Percentiles rank a stretch among this genome's conserved stretches.
These are phyloP conservation scores for Icerya purchasi DNA, from an alignment of 2,888 invertebrate species.

Conservation along the genomic window DNA sequence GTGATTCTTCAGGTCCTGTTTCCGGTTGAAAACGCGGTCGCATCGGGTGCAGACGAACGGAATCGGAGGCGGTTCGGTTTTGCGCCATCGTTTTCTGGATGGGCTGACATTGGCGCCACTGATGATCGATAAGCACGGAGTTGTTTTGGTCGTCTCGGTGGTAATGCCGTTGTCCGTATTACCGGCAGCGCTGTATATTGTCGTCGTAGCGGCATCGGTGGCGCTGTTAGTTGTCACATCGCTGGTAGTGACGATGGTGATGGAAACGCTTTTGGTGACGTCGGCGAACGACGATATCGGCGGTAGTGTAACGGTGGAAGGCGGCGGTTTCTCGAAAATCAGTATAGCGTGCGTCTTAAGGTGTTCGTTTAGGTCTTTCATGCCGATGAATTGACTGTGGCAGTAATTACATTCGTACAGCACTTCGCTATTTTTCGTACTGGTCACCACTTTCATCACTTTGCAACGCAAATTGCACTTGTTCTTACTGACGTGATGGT, in stretches of 20 bases:
- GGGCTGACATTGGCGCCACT: not conserved
- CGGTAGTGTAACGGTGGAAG: not conserved
- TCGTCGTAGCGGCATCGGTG: not conserved
- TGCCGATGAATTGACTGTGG: not conserved
- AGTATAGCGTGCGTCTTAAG: not conserved
- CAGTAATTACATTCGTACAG: not conserved
- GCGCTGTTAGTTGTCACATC: not conserved
- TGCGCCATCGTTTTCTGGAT: not conserved
- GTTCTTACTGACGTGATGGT: not conserved
- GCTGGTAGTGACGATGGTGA: not conserved
- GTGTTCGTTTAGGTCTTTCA: not conserved
- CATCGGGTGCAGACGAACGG: not conserved
- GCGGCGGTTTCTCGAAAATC: not conserved
- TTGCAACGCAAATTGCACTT: not conserved
- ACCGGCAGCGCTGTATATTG: not conserved
- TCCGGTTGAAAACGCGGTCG: not conserved
- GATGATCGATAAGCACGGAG: not conserved
- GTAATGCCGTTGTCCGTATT: not conserved
- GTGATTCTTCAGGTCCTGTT: slow-evolving; percentile 10
- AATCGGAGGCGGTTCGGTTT: too few relatives aligned
- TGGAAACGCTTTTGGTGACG: not conserved
- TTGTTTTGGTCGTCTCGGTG: not conserved
- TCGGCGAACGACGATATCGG: not conserved
- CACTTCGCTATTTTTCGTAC: too few relatives aligned
- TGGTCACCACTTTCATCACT: not conserved